Evolutionary conservation across 2,888 invertebrate species (phyloP).

Genomic region (Onthophagus sagittarius): DNA sequence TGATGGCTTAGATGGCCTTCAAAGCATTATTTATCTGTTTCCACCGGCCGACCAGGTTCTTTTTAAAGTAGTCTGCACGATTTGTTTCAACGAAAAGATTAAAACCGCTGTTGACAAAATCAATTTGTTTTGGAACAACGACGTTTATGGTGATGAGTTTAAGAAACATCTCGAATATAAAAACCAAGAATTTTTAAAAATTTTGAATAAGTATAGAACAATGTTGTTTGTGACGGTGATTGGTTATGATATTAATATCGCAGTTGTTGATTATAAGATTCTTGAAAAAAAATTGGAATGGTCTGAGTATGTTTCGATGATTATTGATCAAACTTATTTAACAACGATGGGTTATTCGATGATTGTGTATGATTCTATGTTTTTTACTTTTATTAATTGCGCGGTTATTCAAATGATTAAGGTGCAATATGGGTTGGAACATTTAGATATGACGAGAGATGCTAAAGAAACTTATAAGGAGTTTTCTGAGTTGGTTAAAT

Average conservation of each 20-base stretch:
- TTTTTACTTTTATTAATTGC: background rate
- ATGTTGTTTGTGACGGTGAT: background rate
- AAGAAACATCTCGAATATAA: background rate
- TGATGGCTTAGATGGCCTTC: background rate
- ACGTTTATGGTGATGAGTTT: background rate
- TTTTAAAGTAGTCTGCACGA: background rate
- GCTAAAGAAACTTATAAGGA: background rate
- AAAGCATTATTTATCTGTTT: background rate
- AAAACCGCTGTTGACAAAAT: background rate
- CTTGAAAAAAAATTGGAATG: background rate
- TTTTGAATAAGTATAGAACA: background rate
- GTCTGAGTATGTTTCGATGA: background rate
- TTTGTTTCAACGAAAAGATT: background rate
- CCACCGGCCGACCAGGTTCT: background rate
- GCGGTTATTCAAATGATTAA: background rate
- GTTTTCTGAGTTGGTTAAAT: background rate
- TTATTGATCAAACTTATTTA: background rate
- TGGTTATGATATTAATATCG: background rate
- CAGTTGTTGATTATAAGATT: background rate
- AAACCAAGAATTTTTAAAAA: background rate
- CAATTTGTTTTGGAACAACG: background rate
- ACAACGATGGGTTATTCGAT: background rate
- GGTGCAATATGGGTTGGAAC: background rate
- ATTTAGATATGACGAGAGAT: background rate
- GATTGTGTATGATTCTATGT: background rate